Base-by-base conservation (phyloP, 2,113 vertebrate species). In the Tragelaphus strepsiceros region DNA sequence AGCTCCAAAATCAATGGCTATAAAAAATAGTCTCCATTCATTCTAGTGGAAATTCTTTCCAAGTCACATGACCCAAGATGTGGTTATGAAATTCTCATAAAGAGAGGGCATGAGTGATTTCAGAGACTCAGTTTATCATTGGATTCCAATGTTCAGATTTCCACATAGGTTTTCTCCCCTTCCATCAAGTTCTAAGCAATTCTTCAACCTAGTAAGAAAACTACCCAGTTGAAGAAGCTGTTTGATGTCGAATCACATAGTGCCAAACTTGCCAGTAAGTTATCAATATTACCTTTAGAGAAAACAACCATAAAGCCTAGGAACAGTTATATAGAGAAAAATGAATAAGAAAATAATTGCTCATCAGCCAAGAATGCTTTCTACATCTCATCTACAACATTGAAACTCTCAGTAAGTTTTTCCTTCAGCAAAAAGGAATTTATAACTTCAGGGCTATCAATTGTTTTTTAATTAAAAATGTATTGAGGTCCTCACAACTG, bases 401-500 rank as follows among this genome's bases (percentile, higher is more conserved):
- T 83, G 43, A 94, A 96, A 96, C 56, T 77, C 53, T 92, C 24
- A 28, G 22, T 89, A 95, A 96, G 11, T 61, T 97, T 98, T 97
- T 61, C 83, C 62, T 97, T 97, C 62, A 95, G 81, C 83, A 93
- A 96, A 80, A 94, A 39, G 30, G 54, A 61, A 98, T 98, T 98
- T 98, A 98, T 90, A 84, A 89, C 14, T 92, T 71, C 56, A 97
- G 62, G 58, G 14, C 95, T 92, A 91, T 96, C 97, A 96, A 96
- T 96, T 98, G 97, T 97, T 98, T 96, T 96, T 97, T 98, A 98
- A 98, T 98, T 98, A 98, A 98, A 98, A 98, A 92, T 86, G 39
- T 95, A 98, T 96, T 95, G 91, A 96, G 94, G 88, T 98, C 49
- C 61, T 91, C 90, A 94, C 17, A 32, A 89, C 56, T 56, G 64